Base-by-base conservation (phyloP, 2,797 vertebrate genomes). In the Galaxias olidus region DNA sequence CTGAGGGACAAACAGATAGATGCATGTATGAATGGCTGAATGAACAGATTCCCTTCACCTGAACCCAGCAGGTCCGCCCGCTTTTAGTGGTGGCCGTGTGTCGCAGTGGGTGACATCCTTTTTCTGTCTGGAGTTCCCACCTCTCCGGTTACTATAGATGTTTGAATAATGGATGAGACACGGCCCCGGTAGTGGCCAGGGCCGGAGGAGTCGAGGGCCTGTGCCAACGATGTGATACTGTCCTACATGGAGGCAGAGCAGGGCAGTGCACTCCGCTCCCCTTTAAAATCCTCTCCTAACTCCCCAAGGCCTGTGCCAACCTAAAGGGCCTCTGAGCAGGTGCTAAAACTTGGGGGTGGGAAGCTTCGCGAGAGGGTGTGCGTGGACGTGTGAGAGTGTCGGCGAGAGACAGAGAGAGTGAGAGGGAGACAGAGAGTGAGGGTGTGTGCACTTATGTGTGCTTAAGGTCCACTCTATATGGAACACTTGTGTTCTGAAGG, bases 201-300 rank as follows among this genome's bases (percentile, higher is more conserved):
- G 40, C 40, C 13, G 42, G 54, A n/a, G 19, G 8, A 15, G 30
- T 41, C 30, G 54, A 41, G 19, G 40, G 30, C 54, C 41, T n/a
- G 54, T 56, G 30, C 41, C 8, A 41, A 43, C 41, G 9, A 56
- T 15, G 14, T 56, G 30, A 56, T 56, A 14, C 30, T 56, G 54
- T 41, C 9, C 13, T 55, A 45, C 42, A 18, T 13, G 41, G 41
- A 63, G 61, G 10, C 14, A 15, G 50, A 30, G 41, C 62, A 54
- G 18, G 51, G 43, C 44, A 64, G 30, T 54, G 42, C 52, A 54
- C 51, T 54, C 51, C 42, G n/a, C 50, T 64, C 51, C 18, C 42
- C 55, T 15, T 64, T 61, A 10, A 19, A 54, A 43, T 18, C 40
- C 20, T 64, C 43, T 61, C 20, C 19, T 47, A 19, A 60, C 44